A percentile compares a stretch with the other conserved stretches of the same genome.
Evolutionary conservation across 2,888 invertebrate species (phyloP).

Genomic region (Cyclophora albipunctata): DNA sequence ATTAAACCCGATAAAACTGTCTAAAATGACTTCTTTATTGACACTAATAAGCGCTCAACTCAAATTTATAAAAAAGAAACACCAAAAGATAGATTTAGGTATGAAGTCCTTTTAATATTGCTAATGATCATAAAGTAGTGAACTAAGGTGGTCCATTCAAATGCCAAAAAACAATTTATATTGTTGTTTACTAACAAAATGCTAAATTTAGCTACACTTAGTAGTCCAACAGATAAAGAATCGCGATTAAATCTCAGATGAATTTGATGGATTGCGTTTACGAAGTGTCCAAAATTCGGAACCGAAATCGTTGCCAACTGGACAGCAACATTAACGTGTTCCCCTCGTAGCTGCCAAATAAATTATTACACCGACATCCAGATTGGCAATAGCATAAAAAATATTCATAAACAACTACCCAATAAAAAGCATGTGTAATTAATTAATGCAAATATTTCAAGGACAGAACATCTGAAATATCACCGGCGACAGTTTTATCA

Average conservation of each 20-base stretch:
- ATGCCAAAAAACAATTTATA: neutral
- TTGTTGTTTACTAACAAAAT: slow-evolving; percentile 10
- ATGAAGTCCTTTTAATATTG: too few species aligned
- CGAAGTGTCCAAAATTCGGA: slow-evolving; percentile 24
- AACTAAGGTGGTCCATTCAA: too few species aligned
- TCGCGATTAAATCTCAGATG: slow-evolving; percentile 6
- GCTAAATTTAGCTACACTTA: neutral
- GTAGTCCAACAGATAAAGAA: too few species aligned
- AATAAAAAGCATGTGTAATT: slow-evolving; percentile 3
- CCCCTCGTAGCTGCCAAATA: slow-evolving; percentile 43
- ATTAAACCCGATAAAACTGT: too few species aligned
- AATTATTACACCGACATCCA: slow-evolving; percentile 16
- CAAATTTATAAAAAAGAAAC: too few species aligned
- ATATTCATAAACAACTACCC: neutral
- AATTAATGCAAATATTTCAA: slow-evolving; percentile 2
- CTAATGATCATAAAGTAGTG: too few species aligned
- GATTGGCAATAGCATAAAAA: slow-evolving; percentile 10
- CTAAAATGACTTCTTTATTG: too few species aligned
- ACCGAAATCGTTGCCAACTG: slow-evolving; percentile 41
- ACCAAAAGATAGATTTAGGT: too few species aligned
- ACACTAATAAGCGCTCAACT: too few species aligned
- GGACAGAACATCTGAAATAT: too few species aligned
- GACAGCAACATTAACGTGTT: slow-evolving; percentile 40
- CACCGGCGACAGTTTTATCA: too few species aligned
- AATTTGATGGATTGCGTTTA: slow-evolving; percentile 28